Evolutionary conservation across 2,888 invertebrate genomes (phyloP), one percentile per base, ranked within the genome.

Genomic region (Chymomyza procnemis): DNA sequence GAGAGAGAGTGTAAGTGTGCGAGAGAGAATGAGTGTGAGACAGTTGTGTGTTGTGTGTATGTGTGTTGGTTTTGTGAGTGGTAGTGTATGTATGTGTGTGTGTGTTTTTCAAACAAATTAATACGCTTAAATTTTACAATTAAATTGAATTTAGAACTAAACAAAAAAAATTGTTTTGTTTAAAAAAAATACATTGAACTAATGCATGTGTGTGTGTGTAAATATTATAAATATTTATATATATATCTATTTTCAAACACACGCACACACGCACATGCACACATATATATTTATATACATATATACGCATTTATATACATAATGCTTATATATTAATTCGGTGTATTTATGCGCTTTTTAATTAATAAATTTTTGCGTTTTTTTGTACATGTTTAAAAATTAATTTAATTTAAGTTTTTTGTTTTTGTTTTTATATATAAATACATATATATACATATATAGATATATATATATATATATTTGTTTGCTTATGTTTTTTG

Each of bases 91-190:
- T 66, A 19, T 69, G 46, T 67, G 58, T 54, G 65, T 70, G 72
- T 68, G 76, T 78, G 78, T 82, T 81, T 81, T 81, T 73, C 65
- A 85, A 82, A 82, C 83, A 78, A 79, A 74, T 64, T 65, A 54
- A 61, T 72, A 81, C 76, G 77, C 77, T 80, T 81, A 79, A 62
- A 76, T 70, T 26, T 26, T 80, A 83, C 82, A 82, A 82, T 85
- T 77, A 62, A 75, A 85, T 85, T 82, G 80, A 82, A 85, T 76
- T 74, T 80, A 80, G 78, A 76, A 78, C 64, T 69, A 57, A 68
- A 71, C 64, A 61, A 69, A 69, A 61, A 58, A 52, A 22, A 22
- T 2, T 22, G 4, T 6, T 26, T 61, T n/a, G 34, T 18, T 58
- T 9, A 56, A 57, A 52, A 48, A 50, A 66, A 66, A 66, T 46